Evolutionary conservation across 1,140 invertebrate genomes (phyloP).

Genomic region (Platyscapa corneri): DNA sequence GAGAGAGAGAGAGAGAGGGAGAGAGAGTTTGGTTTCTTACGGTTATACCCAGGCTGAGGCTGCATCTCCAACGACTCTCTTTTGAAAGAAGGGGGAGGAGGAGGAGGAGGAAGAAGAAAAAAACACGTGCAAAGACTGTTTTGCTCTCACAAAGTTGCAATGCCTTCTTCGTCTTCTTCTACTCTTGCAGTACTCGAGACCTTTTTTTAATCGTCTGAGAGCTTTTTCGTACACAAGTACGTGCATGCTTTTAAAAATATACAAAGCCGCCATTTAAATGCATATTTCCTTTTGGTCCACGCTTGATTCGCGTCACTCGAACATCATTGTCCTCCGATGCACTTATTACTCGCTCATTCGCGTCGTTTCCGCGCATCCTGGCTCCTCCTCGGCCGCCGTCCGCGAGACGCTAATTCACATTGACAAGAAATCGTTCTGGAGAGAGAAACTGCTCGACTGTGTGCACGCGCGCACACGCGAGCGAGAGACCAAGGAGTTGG

Average conservation of each 20-base stretch:
- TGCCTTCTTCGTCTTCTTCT: slow-evolving; percentile 8
- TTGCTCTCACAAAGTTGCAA: slow-evolving; percentile 26
- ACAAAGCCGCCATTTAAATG: slow-evolving; percentile 3
- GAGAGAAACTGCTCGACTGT: background rate
- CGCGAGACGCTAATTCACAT: background rate
- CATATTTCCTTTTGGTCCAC: slow-evolving; percentile 4
- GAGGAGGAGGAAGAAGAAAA: background rate
- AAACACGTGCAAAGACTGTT: slow-evolving; percentile 27
- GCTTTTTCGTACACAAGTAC: slow-evolving; percentile 19
- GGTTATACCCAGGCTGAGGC: slow-evolving; percentile 18
- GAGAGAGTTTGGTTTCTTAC: background rate
- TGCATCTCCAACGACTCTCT: slow-evolving; percentile 18
- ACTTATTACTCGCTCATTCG: background rate
- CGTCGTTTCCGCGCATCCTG: slow-evolving; percentile 19
- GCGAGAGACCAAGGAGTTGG: background rate
- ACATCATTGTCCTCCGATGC: background rate
- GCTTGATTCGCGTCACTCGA: background rate
- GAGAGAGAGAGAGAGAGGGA: background rate
- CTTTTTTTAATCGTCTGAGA: slow-evolving; percentile 37
- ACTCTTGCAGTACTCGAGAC: slow-evolving; percentile 12
- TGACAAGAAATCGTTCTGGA: too few relatives aligned
- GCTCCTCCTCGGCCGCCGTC: background rate
- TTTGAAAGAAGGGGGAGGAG: slow-evolving; percentile 18
- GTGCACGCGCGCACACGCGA: background rate
- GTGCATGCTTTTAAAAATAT: slow-evolving; percentile 19